Evolutionary conservation across 92 coral and sea anemone species (phyloP).

Genomic region (Micromussa lordhowensis): DNA sequence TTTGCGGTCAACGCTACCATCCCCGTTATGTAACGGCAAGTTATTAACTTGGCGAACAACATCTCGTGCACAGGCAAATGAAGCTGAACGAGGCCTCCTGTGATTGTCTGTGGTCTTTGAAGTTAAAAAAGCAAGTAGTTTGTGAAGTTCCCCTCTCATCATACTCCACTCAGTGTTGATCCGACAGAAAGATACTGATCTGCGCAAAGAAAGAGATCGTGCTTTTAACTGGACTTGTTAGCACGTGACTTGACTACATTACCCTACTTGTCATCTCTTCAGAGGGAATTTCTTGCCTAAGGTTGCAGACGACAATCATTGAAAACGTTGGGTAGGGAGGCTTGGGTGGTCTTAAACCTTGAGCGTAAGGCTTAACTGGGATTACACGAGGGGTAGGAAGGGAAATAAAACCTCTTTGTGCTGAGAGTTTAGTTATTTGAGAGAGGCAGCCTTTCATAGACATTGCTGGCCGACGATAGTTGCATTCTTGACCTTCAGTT

Average conservation of each 20-base stretch:
- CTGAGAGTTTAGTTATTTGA: no score
- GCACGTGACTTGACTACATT: neutral
- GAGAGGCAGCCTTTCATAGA: neutral
- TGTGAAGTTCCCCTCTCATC: neutral
- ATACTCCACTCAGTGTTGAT: neutral
- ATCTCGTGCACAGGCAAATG: constrained; percentile 16
- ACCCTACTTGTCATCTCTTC: no score
- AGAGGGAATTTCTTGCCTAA: no score
- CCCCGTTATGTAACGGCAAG: neutral
- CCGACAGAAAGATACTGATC: neutral
- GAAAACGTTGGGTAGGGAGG: no score
- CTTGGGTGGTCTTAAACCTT: no score
- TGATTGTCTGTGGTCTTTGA: neutral
- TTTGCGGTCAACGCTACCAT: neutral
- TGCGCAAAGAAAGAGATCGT: neutral
- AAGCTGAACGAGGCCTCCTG: neutral
- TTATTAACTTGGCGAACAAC: neutral
- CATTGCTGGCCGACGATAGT: neutral
- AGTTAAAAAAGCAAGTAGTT: neutral
- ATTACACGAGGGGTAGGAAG: no score
- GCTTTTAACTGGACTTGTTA: neutral
- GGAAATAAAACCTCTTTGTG: no score
- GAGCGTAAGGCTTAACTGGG: no score
- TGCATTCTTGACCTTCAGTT: neutral
- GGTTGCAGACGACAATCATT: no score